Evolutionary conservation across 2,113 vertebrate species (phyloP).

Genomic region (Cynocephalus volans): DNA sequence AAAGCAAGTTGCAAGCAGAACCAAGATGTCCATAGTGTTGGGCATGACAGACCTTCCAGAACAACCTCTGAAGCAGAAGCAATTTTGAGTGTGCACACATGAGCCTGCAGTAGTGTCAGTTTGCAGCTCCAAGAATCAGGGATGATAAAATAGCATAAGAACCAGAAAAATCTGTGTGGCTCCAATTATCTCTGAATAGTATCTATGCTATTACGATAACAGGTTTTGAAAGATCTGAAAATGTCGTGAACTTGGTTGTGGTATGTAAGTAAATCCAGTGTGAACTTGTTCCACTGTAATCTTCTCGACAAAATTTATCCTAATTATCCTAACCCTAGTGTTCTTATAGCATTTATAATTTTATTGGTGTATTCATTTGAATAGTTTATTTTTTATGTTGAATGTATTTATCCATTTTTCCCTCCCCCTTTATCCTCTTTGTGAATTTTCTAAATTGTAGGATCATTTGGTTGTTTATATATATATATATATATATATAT

Average conservation of each 20-base stretch:
- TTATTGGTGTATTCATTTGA: not conserved
- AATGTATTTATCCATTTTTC: not conserved
- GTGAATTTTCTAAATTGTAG: not conserved
- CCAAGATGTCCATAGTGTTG: not conserved
- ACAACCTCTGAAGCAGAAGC: not conserved
- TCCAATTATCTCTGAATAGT: not conserved
- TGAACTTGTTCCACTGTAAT: not conserved
- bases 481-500: no score
- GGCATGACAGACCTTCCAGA: not conserved
- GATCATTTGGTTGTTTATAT: not conserved
- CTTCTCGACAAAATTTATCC: not conserved
- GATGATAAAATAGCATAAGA: not conserved
- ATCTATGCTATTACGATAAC: not conserved
- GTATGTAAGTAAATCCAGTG: not conserved
- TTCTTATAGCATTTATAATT: not conserved
- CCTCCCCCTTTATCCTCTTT: not conserved
- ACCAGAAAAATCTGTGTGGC: not conserved
- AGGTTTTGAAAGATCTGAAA: not conserved
- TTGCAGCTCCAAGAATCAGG: not conserved
- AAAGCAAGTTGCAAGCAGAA: slow-evolving; percentile 18
- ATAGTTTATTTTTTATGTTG: not conserved
- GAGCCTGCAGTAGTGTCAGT: not conserved
- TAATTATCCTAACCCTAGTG: not conserved
- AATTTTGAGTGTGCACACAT: not conserved
- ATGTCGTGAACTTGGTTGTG: not conserved